These are phyloP conservation scores for Maniola hyperantus DNA, from an alignment of 2,888 invertebrate genomes.

Conservation along the genomic window DNA sequence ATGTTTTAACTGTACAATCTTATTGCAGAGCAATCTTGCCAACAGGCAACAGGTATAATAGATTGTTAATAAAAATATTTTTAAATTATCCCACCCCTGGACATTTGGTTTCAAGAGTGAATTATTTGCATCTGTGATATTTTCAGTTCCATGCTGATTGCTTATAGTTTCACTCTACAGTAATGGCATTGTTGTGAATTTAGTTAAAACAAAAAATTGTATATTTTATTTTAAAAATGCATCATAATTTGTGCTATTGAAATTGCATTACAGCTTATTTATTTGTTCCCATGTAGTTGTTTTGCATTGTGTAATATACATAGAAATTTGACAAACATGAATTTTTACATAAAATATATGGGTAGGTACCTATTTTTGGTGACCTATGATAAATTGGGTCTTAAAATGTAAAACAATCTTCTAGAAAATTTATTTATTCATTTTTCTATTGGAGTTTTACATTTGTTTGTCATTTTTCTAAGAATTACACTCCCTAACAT, in stretches of 20 bases:
- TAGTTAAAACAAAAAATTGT: slow-evolving; percentile 31
- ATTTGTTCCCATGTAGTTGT: slow-evolving; percentile 73
- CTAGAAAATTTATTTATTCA: slow-evolving; percentile 55
- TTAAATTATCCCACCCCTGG: slow-evolving; percentile 19
- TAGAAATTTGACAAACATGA: not conserved
- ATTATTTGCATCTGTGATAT: slow-evolving; percentile 68
- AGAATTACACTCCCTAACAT: slow-evolving; percentile 38
- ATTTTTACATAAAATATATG: not conserved
- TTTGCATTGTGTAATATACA: slow-evolving; percentile 39
- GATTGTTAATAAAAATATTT: slow-evolving; percentile 19
- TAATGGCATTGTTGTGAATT: slow-evolving; percentile 45
- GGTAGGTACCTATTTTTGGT: not conserved
- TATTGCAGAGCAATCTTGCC: slow-evolving; percentile 20
- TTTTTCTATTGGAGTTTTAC: slow-evolving; percentile 46
- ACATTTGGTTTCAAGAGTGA: slow-evolving; percentile 31
- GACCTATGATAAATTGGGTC: not conserved
- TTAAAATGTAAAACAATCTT: slow-evolving; percentile 32
- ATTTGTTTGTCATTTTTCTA: slow-evolving; percentile 29
- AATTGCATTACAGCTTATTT: slow-evolving; percentile 58
- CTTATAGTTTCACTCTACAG: slow-evolving; percentile 61
- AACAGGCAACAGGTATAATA: slow-evolving; percentile 13
- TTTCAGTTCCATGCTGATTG: slow-evolving; percentile 72
- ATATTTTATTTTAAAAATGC: slow-evolving; percentile 16
- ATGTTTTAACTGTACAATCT: slow-evolving; percentile 26
- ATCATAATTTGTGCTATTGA: slow-evolving; percentile 36